These are phyloP conservation scores for Falco concolor DNA, from an alignment of 2,797 vertebrate species.

Conservation along the genomic window DNA sequence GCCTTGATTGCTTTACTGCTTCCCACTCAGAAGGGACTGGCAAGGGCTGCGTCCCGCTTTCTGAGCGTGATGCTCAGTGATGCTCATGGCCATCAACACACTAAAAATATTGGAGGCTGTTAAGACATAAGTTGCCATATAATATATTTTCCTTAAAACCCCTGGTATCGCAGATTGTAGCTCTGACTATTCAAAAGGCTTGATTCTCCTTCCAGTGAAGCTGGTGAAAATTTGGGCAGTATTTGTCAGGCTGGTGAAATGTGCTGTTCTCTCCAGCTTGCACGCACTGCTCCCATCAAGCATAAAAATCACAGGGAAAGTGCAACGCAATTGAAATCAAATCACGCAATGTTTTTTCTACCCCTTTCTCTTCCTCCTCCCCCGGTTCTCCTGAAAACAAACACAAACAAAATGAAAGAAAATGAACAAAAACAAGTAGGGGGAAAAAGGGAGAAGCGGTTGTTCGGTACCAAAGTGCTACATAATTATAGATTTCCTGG, in stretches of 20 bases:
- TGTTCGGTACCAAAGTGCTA: neutral
- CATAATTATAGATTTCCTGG: neutral
- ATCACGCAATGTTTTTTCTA: slow-evolving; percentile 19
- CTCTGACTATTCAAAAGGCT: neutral
- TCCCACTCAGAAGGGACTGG: neutral
- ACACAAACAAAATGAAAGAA: slow-evolving; percentile 25
- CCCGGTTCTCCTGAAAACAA: slow-evolving; percentile 29
- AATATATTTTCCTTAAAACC: neutral
- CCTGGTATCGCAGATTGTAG: neutral
- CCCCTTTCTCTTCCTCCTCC: slow-evolving; percentile 12
- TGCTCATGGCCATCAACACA: neutral
- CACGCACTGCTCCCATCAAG: neutral
- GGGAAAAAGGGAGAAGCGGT: neutral
- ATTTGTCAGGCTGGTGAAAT: neutral
- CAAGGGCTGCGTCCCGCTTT: neutral
- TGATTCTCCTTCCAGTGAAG: neutral
- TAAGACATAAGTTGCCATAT: neutral
- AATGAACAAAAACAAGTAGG: neutral
- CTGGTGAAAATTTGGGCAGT: neutral
- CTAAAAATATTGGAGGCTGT: neutral
- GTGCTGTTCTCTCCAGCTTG: neutral
- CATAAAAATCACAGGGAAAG: neutral
- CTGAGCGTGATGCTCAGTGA: neutral
- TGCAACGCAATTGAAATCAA: neutral
- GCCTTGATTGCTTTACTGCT: neutral